phyloP scores from a whole-genome alignment of 2,113 vertebrate species.

The Dasyornis broadbenti region DNA sequence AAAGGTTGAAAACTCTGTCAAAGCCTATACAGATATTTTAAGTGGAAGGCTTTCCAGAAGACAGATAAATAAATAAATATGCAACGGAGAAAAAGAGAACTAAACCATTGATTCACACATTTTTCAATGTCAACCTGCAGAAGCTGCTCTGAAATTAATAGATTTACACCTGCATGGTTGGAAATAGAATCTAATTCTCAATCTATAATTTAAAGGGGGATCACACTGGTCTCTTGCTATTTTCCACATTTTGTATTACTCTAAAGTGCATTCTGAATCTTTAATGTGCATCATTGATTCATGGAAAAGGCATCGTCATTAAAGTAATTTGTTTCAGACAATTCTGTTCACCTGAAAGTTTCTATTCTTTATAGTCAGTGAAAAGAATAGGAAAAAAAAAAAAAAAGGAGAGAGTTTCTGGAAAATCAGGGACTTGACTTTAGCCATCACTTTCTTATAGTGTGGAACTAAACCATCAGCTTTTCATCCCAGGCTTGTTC shows the following conservation, averaged over 20 bases:
- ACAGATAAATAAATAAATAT: neutral
- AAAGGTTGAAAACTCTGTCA: neutral
- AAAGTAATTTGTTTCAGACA: neutral
- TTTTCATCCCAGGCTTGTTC: neutral
- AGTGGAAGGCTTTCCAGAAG: neutral
- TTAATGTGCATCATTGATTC: conserved; percentile 11
- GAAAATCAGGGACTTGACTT: neutral
- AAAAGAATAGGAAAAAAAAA: neutral
- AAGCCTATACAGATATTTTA: neutral
- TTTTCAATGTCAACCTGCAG: neutral
- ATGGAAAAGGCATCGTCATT: neutral
- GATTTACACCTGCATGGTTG: neutral
- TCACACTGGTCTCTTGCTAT: neutral
- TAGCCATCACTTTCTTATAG: neutral
- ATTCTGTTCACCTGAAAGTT: neutral
- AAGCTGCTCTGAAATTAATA: conserved; percentile 15
- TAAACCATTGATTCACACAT: neutral
- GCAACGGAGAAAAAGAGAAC: neutral
- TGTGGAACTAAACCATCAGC: neutral
- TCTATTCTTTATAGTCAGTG: neutral
- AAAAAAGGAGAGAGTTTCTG: neutral
- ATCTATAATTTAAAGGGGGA: conserved; percentile 24
- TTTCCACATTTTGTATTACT: conserved; percentile 12
- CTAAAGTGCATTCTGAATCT: conserved; percentile 13
- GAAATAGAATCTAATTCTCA: neutral